These are phyloP conservation scores for Prionace glauca DNA, from an alignment of 2,797 vertebrate species.

Conservation along the genomic window DNA sequence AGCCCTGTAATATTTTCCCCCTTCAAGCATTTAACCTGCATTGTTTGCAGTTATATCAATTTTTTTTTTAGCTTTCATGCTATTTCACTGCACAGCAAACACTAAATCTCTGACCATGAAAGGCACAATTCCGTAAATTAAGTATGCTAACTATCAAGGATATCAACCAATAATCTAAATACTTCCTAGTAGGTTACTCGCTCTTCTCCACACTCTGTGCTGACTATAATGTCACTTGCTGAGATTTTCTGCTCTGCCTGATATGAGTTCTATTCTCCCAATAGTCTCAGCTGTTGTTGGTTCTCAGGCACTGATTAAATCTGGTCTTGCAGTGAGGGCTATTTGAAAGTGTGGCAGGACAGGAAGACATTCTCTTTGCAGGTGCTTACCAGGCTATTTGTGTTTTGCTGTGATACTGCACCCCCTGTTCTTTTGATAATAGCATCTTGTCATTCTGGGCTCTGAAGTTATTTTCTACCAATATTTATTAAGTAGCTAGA, in stretches of 20 bases:
- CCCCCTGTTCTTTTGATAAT: background rate
- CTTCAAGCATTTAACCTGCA: background rate
- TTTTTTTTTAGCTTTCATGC: background rate
- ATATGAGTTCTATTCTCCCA: background rate
- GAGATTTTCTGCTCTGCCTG: background rate
- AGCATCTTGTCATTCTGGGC: background rate
- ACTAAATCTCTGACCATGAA: background rate
- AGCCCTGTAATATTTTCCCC: background rate
- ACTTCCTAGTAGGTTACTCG: background rate
- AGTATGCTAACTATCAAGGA: background rate
- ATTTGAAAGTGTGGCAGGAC: background rate
- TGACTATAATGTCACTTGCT: background rate
- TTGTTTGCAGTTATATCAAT: background rate
- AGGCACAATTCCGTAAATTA: background rate
- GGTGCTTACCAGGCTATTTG: background rate
- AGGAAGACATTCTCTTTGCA: background rate
- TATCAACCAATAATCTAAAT: background rate
- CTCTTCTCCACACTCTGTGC: background rate
- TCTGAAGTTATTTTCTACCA: background rate
- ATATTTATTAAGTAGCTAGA: background rate
- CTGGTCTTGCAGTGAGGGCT: background rate
- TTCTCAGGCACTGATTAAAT: background rate
- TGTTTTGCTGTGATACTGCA: background rate
- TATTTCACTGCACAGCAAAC: background rate
- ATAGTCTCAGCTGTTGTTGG: background rate